Evolutionary conservation across 1,140 invertebrate genomes (phyloP), one percentile per base, ranked within the genome.

Genomic region (Steinernema khuongi): DNA sequence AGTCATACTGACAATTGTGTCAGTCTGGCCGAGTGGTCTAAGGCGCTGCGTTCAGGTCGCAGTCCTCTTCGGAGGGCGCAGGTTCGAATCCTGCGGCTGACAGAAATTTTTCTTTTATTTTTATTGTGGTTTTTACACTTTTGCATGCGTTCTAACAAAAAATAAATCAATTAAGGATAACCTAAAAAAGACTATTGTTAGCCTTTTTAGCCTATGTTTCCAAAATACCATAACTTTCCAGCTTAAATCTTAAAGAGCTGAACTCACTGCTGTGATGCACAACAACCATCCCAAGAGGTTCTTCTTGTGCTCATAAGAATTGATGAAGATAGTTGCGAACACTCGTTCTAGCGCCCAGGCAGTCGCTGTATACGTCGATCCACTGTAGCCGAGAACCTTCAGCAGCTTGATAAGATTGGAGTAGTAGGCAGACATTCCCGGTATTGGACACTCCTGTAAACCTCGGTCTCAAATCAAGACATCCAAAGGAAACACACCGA

Each of bases 21-120:
- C 50, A 22, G 14, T 60, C 4, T 60, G 50, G 4, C 91, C 91
- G 91, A 91, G 90, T 89, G 91, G 90, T 91, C 90, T 91, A 92
- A 92, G 91, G 91, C 91, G 91, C 90, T 92, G 90, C 91, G 91
- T 92, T 92, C 91, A 92, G 91, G 91, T 92, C 90, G 91, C 90
- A 92, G 91, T 92, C 90, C 74, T 77, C 74, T 75, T 75, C 74
- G 75, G 74, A 73, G 74, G 74, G 74, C 74, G 74, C 74, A 78
- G 74, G 74, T 75, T 75, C 74, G 74, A 75, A 75, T 75, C 74
- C 74, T 74, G 73, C 73, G 73, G 73, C 32, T 74, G 66, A 67
- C 66, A 41, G 36, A 41, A n/a, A n/a, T n/a, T n/a, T n/a, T n/a
- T n/a, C n/a, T n/a, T n/a, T n/a, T n/a, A n/a, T n/a, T n/a, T n/a